Evolutionary conservation across 1,140 invertebrate genomes (phyloP).

Genomic region (Pseudachorutes palmiensis): DNA sequence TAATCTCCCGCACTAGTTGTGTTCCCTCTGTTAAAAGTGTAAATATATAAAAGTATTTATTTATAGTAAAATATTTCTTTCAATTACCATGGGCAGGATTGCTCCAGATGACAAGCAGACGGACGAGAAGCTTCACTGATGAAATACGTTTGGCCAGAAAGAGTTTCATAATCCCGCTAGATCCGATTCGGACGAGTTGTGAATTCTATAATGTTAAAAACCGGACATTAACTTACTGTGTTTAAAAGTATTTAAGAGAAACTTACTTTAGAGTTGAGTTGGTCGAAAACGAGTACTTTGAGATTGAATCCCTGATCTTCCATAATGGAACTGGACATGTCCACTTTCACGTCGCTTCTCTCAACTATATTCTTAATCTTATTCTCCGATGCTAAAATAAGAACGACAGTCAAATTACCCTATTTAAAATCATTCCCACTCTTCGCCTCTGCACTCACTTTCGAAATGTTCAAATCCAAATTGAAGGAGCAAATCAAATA

Average conservation of each 20-base stretch:
- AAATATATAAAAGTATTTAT: background rate
- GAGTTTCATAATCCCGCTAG: background rate
- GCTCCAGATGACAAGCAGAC: background rate
- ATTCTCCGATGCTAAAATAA: background rate
- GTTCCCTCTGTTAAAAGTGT: background rate
- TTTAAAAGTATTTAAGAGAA: background rate
- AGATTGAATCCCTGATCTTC: background rate
- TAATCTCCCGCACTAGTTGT: background rate
- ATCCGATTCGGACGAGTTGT: background rate
- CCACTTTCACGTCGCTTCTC: background rate
- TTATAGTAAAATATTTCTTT: background rate
- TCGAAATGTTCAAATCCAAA: background rate
- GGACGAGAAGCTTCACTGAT: background rate
- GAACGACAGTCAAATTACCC: background rate
- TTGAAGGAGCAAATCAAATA: background rate
- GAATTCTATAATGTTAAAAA: background rate
- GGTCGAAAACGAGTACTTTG: background rate
- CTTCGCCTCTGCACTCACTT: background rate
- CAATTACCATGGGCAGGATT: background rate
- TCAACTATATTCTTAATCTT: background rate
- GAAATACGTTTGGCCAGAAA: background rate
- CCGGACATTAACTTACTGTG: background rate
- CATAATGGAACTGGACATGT: background rate
- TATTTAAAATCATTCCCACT: background rate
- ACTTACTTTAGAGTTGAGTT: background rate